Conservation (phyloP, 2,888 invertebrate species). For the Hydrotaea diabolus region DNA sequence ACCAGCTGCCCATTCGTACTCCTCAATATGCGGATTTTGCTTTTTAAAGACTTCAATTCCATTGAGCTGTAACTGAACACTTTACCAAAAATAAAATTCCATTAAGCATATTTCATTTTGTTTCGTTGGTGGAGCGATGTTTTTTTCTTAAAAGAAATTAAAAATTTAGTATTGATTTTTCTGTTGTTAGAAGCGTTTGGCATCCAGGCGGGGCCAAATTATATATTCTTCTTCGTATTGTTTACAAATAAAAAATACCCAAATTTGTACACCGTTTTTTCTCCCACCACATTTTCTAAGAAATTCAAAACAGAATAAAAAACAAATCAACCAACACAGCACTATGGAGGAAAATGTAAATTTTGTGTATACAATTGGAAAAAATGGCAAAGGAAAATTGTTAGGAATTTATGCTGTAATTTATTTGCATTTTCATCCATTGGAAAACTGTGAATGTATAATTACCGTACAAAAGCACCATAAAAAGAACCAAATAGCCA, state of each 20-base stretch:
- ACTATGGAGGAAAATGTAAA: constrained; percentile 10
- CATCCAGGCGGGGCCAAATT: no score
- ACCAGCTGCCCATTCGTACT: no score
- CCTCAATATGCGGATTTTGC: no score
- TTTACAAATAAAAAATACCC: no score
- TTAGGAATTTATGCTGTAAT: background rate
- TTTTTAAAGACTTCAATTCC: no score
- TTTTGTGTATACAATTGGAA: constrained; percentile 24
- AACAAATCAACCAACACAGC: background rate
- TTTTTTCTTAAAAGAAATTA: background rate
- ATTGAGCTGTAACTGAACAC: background rate
- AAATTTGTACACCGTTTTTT: background rate
- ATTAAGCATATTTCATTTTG: background rate
- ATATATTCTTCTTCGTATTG: no score
- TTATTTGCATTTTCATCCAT: constrained; percentile 27
- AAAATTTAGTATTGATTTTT: background rate
- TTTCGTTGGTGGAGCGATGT: background rate
- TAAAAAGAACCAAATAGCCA: background rate
- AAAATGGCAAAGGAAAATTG: constrained; percentile 25
- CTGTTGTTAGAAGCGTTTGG: no score
- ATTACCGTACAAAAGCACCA: background rate
- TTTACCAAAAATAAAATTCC: background rate
- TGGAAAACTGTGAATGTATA: constrained; percentile 41
- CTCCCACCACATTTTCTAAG: background rate
- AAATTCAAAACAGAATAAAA: background rate